Evolutionary conservation across 2,888 invertebrate genomes (phyloP), one percentile per base, ranked within the genome.

Genomic region (Lepas anatifera): DNA sequence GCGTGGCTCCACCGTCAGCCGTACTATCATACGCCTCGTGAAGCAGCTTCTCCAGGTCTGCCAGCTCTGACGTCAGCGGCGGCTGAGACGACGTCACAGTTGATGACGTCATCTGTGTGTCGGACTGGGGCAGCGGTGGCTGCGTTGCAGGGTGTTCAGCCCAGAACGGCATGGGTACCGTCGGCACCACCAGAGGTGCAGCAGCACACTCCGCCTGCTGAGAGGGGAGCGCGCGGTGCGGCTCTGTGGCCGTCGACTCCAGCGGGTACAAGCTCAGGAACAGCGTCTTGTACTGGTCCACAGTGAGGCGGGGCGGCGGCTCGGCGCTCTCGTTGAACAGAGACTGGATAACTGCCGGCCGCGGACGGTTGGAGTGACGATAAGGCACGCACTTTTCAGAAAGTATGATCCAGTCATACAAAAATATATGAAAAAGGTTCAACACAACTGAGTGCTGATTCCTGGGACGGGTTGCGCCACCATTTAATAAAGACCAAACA

Each of bases 211-310:
- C 27, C 50, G 50, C 10, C 50, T 27, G 58, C 58, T 13, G 58
- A 4, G 8, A 22, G 29, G 16, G 27, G 11, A 13, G 50, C 50
- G 27, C 29, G 6, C 52, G 52, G 32, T n/a, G 16, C 52, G 16
- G 10, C 50, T 50, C 50, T 3, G 27, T 27, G 27, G 3, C 27
- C 11, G 50, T 11, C 32, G 35, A 25, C 18, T 58, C 58, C 58
- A 58, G 58, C 22, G 58, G 58, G 58, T 58, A 58, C 29, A 58
- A 35, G 58, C 35, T 25, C 32, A 32, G 58, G 58, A 58, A 58
- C 58, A 58, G 58, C 58, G 58, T 13, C 58, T 58, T 58, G 58
- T 58, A 58, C 58, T 58, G 58, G 16, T 58, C 35, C 32, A 58
- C 58, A 8, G 58, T 35, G 22, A 58, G 35, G 1, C 58, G 32